A percentile compares a stretch with the other conserved stretches of the same genome.
Conservation (phyloP, 2,113 vertebrate genomes). For the Ictalurus punctatus region DNA sequence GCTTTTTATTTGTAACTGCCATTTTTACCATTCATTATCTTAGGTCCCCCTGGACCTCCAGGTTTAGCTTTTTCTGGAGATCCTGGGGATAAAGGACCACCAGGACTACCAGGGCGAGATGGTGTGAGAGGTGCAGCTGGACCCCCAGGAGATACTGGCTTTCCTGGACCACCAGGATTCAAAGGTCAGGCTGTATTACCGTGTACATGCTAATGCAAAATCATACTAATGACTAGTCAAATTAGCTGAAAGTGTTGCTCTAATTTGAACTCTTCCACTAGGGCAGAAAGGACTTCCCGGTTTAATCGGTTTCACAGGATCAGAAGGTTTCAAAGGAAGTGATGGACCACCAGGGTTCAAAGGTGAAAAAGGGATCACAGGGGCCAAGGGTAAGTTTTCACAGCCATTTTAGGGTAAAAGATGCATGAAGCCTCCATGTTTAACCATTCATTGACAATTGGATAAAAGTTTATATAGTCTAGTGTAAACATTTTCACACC, state of each 20-base stretch:
- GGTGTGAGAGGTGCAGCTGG: slow-evolving; percentile 77
- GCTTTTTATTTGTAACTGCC: background rate
- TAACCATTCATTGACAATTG: background rate
- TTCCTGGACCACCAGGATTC: slow-evolving; percentile 67
- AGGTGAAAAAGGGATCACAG: slow-evolving; percentile 1
- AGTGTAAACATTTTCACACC: background rate
- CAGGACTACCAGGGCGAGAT: slow-evolving; percentile 66
- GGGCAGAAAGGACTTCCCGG: slow-evolving; percentile 2
- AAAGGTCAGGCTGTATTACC: slow-evolving; percentile 64
- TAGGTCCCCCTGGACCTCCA: slow-evolving; percentile 4
- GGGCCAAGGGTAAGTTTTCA: background rate
- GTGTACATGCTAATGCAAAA: background rate
- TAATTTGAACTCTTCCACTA: background rate
- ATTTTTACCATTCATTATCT: background rate
- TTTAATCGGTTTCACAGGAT: background rate
- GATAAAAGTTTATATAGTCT: background rate
- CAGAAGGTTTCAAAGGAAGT: background rate
- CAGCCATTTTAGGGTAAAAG: background rate
- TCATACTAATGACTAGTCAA: background rate
- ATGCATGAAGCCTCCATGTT: background rate
- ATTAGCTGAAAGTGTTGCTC: background rate
- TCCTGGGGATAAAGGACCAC: slow-evolving; percentile 68
- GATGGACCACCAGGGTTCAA: background rate
- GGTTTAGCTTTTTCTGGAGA: slow-evolving; percentile 58
- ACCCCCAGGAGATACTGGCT: slow-evolving; percentile 69